Evolutionary conservation across 2,113 vertebrate species (phyloP), one percentile per base, ranked within the genome.

Genomic region (Centropristis striata): DNA sequence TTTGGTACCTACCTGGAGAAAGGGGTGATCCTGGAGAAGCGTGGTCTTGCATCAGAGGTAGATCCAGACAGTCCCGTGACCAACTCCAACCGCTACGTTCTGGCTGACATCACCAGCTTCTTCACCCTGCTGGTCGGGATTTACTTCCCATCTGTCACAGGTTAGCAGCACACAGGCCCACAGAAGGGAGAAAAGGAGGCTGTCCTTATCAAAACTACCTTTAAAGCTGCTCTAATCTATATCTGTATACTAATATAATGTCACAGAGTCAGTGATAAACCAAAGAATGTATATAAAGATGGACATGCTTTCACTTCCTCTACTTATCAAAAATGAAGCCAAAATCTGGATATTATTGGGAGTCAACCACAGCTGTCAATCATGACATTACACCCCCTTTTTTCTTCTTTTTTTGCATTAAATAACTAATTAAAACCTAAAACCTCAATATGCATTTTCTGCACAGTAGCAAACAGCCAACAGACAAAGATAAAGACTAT

Each of bases 111-210:
- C 93, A 97, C 96, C 76, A 99, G 97, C 74, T 99, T 98, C 95
- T 99, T 99, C 93, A 99, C 98, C 1, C 94, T 99, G 83, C 92
- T 99, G 64, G 98, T 99, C 1, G 98, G 98, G 78, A 99, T 99
- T 92, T 99, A 99, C 91, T 99, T 99, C 88, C 98, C 98, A 4
- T 99, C 98, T 0, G 98, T 99, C 85, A 99, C 98, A 95, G 98
- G 98, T 99, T 69, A 95, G 92, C 27, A 37, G 9, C 57, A 83
- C 20, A 20, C 6, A n/a, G 7, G n/a, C 36, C 50, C 10, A 28
- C 1, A 57, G 44, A 8, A 28, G 13, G 23, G 37, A 53, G 8
- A 23, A 10, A 39, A 57, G 15, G 9, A 64, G 8, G 10, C 15
- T 18, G 4, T 54, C 13, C 51, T 14, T 54, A 16, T 27, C 14